phyloP scores from a whole-genome alignment of 2,888 invertebrate species.

The Plebejus melissa region DNA sequence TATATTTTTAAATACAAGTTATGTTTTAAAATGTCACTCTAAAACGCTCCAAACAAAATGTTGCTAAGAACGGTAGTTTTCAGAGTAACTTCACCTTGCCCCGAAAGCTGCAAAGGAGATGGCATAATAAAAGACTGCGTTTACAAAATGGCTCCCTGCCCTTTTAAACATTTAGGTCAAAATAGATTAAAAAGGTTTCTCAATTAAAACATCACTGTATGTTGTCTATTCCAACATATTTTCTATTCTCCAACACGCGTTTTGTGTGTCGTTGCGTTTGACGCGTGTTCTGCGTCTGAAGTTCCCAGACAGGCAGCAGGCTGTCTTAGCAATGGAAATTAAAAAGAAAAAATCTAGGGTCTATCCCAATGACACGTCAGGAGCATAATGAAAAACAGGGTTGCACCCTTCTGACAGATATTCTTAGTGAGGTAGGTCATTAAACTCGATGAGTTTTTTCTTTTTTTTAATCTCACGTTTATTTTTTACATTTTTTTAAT shows the following conservation, averaged over 20 bases:
- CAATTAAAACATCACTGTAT: not conserved
- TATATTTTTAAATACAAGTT: too few species aligned
- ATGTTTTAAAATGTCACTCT: not conserved
- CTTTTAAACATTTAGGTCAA: conserved; percentile 11
- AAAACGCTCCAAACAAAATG: not conserved
- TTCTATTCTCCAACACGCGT: not conserved
- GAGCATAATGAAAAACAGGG: conserved; percentile 30
- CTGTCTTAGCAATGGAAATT: conserved; percentile 23
- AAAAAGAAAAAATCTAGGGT: conserved; percentile 30
- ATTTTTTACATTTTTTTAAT: conserved; percentile 15
- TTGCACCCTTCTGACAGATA: conserved; percentile 29
- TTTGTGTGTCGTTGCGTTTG: not conserved
- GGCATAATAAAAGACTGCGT: not conserved
- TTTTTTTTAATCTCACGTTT: conserved; percentile 15
- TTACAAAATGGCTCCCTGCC: not conserved
- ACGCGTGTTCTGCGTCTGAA: conserved; percentile 2
- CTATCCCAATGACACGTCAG: conserved; percentile 29
- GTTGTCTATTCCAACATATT: not conserved
- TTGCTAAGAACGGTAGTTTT: not conserved
- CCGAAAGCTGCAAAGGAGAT: not conserved
- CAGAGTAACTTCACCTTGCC: not conserved
- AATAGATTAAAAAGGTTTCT: not conserved
- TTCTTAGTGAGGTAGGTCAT: conserved; percentile 30
- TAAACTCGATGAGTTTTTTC: conserved; percentile 18
- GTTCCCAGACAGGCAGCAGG: not conserved